A percentile compares a stretch with the other conserved stretches of the same genome.
Conservation (phyloP, 30 jellyfish, hydroid and myxozoan species). For the Aurelia aurita region DNA sequence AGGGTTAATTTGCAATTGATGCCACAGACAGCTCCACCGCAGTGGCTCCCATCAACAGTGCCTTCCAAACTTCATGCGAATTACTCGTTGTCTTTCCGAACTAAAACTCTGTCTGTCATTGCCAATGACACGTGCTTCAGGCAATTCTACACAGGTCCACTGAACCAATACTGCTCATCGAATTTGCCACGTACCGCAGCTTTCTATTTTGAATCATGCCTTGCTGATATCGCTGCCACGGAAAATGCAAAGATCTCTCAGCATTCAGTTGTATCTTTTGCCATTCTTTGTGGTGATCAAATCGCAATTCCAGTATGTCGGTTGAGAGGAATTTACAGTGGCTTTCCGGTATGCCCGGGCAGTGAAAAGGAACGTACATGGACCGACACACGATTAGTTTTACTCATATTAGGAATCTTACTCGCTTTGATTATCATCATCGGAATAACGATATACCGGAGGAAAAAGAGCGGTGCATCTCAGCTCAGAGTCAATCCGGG, state of each 20-base stretch:
- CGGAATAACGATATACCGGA: slow-evolving; percentile 11
- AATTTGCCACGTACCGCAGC: slow-evolving; percentile 62
- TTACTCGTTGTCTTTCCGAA: slow-evolving; percentile 23
- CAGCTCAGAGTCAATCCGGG: slow-evolving; percentile 32
- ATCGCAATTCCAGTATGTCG: slow-evolving; percentile 26
- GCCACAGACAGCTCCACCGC: slow-evolving; percentile 28
- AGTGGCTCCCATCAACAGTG: slow-evolving; percentile 66
- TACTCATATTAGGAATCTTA: slow-evolving; percentile 21
- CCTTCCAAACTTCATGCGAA: slow-evolving; percentile 21
- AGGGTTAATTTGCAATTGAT: slow-evolving; percentile 9
- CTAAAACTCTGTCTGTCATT: slow-evolving; percentile 2
- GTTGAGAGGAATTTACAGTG: slow-evolving; percentile 42
- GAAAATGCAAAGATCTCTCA: slow-evolving; percentile 19
- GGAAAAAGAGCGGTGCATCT: neutral
- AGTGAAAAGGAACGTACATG: slow-evolving; percentile 1
- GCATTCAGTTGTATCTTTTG: slow-evolving; percentile 44
- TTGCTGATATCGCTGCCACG: slow-evolving; percentile 66
- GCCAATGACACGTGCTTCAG: slow-evolving; percentile 33
- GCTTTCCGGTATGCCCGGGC: slow-evolving; percentile 47
- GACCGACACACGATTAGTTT: slow-evolving; percentile 7
- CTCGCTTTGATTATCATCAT: neutral
- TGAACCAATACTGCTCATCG: slow-evolving; percentile 36
- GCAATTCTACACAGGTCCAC: slow-evolving; percentile 48
- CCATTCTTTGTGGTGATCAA: slow-evolving; percentile 32
- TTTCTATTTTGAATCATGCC: slow-evolving; percentile 58